Evolutionary conservation across 2,113 vertebrate genomes (phyloP).

Genomic region (Xyliphius kryptos): DNA sequence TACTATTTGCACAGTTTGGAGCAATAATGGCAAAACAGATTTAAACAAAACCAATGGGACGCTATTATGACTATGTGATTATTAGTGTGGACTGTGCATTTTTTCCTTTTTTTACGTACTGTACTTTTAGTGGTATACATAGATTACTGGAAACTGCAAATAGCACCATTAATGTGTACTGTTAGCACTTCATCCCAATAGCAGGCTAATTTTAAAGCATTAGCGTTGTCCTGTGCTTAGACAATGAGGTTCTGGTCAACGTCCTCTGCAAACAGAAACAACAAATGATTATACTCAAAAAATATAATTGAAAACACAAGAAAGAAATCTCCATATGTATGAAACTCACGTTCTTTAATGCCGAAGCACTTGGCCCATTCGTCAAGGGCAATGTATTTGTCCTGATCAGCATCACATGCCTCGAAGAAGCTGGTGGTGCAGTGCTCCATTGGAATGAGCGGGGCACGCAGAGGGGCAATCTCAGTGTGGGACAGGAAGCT

Average conservation of each 20-base stretch:
- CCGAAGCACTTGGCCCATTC: conserved; percentile 96
- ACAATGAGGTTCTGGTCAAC: conserved; percentile 90
- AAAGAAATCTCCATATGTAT: too few relatives aligned
- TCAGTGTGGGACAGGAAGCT: conserved; percentile 97
- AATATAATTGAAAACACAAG: too few relatives aligned
- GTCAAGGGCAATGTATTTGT: conserved; percentile 96
- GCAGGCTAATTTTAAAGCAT: conserved; percentile 47
- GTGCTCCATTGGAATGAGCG: conserved; percentile 98
- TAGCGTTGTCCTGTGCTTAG: conserved; percentile 71
- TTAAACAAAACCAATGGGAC: conserved; percentile 32
- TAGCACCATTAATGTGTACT: conserved; percentile 85
- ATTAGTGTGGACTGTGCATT: conserved; percentile 59
- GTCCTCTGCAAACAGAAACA: conserved; percentile 82
- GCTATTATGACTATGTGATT: conserved; percentile 34
- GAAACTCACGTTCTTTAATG: too few relatives aligned
- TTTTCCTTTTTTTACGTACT: conserved; percentile 44
- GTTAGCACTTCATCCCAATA: conserved; percentile 83
- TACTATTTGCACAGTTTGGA: conserved; percentile 38
- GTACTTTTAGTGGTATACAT: conserved; percentile 72
- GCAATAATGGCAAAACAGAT: conserved; percentile 2
- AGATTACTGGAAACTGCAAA: conserved; percentile 64
- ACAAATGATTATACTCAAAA: conserved; percentile 11
- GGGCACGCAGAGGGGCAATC: conserved; percentile 89
- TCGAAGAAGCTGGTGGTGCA: conserved; percentile 98
- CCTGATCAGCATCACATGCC: conserved; percentile 81